These are phyloP conservation scores for Channallabes apus DNA, from an alignment of 2,797 vertebrate genomes.

Conservation along the genomic window DNA sequence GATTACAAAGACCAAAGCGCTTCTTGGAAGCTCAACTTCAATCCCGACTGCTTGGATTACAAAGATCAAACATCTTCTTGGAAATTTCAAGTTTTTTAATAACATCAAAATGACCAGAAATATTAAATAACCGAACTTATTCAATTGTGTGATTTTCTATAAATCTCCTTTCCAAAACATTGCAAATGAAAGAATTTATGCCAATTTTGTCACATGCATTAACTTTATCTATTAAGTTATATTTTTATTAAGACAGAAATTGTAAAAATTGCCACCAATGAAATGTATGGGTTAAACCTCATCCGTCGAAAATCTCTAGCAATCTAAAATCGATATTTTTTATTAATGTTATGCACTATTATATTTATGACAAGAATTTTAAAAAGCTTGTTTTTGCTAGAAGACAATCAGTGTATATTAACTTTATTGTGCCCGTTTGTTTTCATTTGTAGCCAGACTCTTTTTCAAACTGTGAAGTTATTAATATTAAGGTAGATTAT, in stretches of 20 bases:
- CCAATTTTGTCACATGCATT: not conserved
- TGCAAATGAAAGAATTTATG: not conserved
- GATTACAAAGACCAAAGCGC: conserved; percentile 97
- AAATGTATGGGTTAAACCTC: not conserved
- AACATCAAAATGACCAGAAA: conserved; percentile 90
- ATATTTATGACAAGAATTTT: conserved; percentile 91
- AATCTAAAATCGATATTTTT: conserved; percentile 77
- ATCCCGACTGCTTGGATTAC: conserved; percentile 98
- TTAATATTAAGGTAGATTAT: conserved; percentile 88
- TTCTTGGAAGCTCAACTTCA: conserved; percentile 98
- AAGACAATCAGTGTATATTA: conserved; percentile 94
- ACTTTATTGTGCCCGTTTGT: conserved; percentile 62
- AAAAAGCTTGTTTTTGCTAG: conserved; percentile 86
- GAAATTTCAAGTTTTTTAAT: conserved; percentile 98
- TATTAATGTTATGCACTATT: conserved; percentile 92
- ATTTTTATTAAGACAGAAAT: not conserved
- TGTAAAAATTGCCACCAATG: not conserved
- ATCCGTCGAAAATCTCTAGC: conserved; percentile 53
- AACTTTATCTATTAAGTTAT: not conserved
- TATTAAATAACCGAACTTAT: not conserved
- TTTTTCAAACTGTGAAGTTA: conserved; percentile 85
- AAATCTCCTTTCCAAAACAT: not conserved
- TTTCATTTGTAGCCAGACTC: conserved; percentile 42
- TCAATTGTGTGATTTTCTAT: not conserved
- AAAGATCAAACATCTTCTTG: conserved; percentile 95